These are phyloP conservation scores for Setophaga coronata DNA, from an alignment of 2,113 vertebrate genomes.

Conservation along the genomic window DNA sequence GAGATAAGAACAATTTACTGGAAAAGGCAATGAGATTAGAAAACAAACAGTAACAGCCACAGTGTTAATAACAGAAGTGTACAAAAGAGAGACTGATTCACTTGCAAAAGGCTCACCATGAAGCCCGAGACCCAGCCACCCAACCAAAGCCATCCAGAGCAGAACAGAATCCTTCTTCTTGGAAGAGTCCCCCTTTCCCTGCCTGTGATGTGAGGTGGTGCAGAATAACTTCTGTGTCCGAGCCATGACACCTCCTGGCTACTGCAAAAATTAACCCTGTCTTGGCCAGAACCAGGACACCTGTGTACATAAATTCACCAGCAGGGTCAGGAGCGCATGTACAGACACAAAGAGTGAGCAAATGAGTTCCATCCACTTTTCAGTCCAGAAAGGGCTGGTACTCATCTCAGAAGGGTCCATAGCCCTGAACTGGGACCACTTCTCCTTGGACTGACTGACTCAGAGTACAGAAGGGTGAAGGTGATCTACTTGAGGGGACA, in stretches of 20 bases:
- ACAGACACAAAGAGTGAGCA: background rate
- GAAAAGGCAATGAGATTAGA: background rate
- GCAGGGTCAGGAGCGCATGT: background rate
- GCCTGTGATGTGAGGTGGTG: background rate
- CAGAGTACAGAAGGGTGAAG: background rate
- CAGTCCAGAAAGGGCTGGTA: background rate
- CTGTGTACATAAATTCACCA: accelerated
- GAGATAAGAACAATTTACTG: background rate
- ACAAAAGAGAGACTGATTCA: background rate
- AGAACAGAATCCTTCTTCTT: background rate
- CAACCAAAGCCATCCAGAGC: accelerated
- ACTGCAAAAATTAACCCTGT: background rate
- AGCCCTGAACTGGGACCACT: background rate
- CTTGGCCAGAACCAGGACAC: background rate
- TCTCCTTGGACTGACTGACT: background rate
- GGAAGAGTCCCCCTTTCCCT: accelerated
- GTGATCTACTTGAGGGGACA: accelerated
- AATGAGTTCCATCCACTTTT: background rate
- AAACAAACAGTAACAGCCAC: background rate
- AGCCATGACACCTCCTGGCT: background rate
- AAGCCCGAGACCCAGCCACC: too few species aligned
- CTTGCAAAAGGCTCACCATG: background rate
- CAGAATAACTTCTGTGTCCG: background rate
- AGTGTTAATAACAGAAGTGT: background rate
- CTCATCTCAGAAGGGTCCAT: background rate